phyloP scores from a whole-genome alignment of 1,140 invertebrate species.

The Aphidius ervi region DNA sequence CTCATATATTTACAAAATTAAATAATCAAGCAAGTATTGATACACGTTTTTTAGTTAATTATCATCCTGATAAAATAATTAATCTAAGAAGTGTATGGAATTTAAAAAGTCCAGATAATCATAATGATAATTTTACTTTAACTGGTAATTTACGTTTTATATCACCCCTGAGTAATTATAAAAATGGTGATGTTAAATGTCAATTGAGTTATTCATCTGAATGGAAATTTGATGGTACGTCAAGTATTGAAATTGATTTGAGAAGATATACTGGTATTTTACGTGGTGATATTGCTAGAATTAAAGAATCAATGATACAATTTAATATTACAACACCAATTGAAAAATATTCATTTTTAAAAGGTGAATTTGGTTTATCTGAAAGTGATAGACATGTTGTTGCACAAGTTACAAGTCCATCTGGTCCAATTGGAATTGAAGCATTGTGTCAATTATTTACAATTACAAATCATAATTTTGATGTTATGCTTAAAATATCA shows the following conservation, averaged over 20 bases:
- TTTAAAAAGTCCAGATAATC: slow-evolving; percentile 37
- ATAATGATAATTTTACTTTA: slow-evolving; percentile 49
- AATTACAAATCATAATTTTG: slow-evolving; percentile 59
- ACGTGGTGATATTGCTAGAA: slow-evolving; percentile 36
- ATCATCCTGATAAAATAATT: slow-evolving; percentile 54
- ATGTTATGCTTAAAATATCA: slow-evolving; percentile 67
- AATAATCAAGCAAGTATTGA: slow-evolving; percentile 48
- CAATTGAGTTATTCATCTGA: slow-evolving; percentile 59
- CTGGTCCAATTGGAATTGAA: slow-evolving; percentile 66
- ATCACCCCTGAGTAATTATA: slow-evolving; percentile 62
- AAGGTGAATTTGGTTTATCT: slow-evolving; percentile 66
- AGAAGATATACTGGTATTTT: slow-evolving; percentile 59
- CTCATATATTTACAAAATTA: slow-evolving; percentile 49
- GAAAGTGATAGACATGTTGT: slow-evolving; percentile 66
- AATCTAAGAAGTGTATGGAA: slow-evolving; percentile 57
- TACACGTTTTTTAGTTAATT: slow-evolving; percentile 53
- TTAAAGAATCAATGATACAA: slow-evolving; percentile 47
- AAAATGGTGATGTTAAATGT: slow-evolving; percentile 61
- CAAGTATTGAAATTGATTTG: slow-evolving; percentile 65
- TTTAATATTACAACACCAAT: slow-evolving; percentile 70
- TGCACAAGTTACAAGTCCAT: slow-evolving; percentile 63
- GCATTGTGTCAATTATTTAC: slow-evolving; percentile 55
- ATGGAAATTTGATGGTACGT: slow-evolving; percentile 60
- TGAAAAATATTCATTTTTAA: slow-evolving; percentile 60
- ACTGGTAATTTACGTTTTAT: slow-evolving; percentile 56